These are phyloP conservation scores for Archaeoteleia sp. DNA, from an alignment of 2,888 invertebrate genomes.

Conservation along the genomic window DNA sequence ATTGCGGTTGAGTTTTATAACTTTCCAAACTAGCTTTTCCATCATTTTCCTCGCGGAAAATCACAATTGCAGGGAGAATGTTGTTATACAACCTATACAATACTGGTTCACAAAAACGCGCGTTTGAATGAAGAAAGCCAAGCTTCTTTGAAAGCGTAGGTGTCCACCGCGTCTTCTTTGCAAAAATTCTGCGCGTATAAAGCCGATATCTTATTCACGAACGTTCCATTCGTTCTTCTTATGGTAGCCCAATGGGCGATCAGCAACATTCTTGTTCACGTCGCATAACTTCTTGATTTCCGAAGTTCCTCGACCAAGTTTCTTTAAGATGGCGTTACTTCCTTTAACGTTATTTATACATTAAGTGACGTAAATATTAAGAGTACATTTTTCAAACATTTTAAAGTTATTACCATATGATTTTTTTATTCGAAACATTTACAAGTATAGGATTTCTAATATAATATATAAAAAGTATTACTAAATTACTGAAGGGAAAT, in stretches of 20 bases:
- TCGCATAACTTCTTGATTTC: conserved; percentile 68
- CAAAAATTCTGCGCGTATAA: conserved; percentile 60
- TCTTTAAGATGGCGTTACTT: conserved; percentile 34
- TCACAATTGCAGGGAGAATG: conserved; percentile 6
- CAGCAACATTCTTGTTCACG: conserved; percentile 70
- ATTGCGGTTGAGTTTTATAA: too few relatives aligned
- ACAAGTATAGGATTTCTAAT: too few relatives aligned
- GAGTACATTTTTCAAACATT: too few relatives aligned
- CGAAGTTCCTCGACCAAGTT: conserved; percentile 50
- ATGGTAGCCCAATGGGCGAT: conserved; percentile 61
- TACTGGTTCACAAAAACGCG: conserved; percentile 1
- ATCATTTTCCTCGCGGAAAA: too few relatives aligned
- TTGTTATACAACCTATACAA: conserved; percentile 17
- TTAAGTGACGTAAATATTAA: too few relatives aligned
- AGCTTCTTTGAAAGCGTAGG: conserved; percentile 41
- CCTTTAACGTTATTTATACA: conserved; percentile 16
- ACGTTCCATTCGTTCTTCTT: conserved; percentile 72
- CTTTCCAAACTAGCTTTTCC: too few relatives aligned
- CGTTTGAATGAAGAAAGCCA: conserved; percentile 29
- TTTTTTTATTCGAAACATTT: too few relatives aligned
- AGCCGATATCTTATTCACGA: conserved; percentile 74
- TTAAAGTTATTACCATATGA: too few relatives aligned
- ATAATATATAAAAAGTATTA: too few relatives aligned
- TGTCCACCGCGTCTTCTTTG: conserved; percentile 48
- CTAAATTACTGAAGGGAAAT: too few relatives aligned